Evolutionary conservation across 2,888 invertebrate species (phyloP).

Genomic region (Acanthoscelides obtectus): DNA sequence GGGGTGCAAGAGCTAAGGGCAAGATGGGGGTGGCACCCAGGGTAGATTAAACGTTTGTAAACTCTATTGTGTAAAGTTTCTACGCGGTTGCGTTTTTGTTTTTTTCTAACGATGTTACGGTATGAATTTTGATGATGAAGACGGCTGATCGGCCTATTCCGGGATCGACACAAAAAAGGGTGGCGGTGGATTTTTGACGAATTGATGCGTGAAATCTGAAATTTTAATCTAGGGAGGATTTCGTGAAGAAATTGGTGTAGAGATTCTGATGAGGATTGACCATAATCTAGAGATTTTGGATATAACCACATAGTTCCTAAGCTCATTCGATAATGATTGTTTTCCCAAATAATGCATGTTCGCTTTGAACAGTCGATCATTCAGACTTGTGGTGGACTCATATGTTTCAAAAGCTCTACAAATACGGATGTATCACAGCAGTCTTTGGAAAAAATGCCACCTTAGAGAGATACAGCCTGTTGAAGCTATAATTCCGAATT

Average conservation of each 20-base stretch:
- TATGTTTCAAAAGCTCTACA: no score
- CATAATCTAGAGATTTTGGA: neutral
- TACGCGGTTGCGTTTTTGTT: conserved; percentile 4
- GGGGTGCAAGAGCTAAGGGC: neutral
- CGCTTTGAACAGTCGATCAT: no score
- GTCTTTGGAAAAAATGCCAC: no score
- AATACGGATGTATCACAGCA: no score
- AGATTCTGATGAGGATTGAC: neutral
- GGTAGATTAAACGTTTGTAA: neutral
- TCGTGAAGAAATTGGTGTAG: neutral
- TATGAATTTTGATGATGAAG: conserved; percentile 3
- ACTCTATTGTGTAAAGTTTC: conserved; percentile 2
- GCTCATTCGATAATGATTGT: no score
- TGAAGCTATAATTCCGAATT: no score
- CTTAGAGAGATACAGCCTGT: no score
- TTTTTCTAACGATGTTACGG: conserved; percentile 3
- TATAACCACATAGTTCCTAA: neutral
- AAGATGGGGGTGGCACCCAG: neutral
- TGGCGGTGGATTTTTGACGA: neutral
- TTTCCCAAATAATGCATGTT: no score
- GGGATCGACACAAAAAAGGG: neutral
- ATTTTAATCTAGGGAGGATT: neutral
- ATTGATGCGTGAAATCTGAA: neutral
- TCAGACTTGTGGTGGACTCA: no score
- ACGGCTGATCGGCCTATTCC: neutral